Percentiles rank a stretch among this genome's conserved stretches.
phyloP scores from a whole-genome alignment of 2,113 vertebrate genomes.

The Sprattus sprattus region DNA sequence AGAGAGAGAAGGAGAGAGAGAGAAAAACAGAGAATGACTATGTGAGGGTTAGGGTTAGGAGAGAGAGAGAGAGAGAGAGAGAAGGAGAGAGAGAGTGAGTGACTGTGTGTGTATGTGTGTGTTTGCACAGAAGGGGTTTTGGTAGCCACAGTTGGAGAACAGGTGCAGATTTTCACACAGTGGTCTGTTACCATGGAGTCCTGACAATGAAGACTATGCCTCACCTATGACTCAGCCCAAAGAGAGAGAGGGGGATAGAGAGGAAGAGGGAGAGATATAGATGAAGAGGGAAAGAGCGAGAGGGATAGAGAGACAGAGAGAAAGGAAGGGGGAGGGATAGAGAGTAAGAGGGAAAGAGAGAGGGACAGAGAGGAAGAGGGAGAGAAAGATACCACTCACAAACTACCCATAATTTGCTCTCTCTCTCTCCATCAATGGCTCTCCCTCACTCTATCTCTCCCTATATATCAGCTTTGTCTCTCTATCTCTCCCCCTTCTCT shows the following conservation, averaged over 20 bases:
- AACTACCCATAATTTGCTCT: not conserved
- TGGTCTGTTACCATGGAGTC: not conserved
- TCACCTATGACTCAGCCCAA: not conserved
- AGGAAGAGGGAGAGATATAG: not conserved
- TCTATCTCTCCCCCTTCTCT: not conserved
- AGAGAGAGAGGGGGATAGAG: not conserved
- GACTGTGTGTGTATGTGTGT: not conserved
- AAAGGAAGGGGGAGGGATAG: not conserved
- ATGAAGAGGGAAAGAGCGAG: not conserved
- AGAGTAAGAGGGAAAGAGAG: not conserved
- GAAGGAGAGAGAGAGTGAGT: too few species aligned
- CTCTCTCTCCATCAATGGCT: not conserved
- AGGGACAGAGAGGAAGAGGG: not conserved
- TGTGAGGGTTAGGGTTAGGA: too few species aligned
- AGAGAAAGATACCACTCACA: not conserved
- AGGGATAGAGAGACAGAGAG: not conserved
- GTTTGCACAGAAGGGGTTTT: not conserved
- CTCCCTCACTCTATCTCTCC: not conserved
- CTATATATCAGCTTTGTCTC: not conserved
- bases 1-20: too few species aligned
- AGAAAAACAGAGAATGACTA: too few species aligned
- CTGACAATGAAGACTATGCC: not conserved
- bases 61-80: too few species aligned
- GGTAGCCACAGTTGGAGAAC: not conserved
- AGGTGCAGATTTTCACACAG: not conserved